Percentiles rank a stretch among this genome's conserved stretches.
Evolutionary conservation across 2,797 vertebrate species (phyloP).

Genomic region (Molossus alvarezi): DNA sequence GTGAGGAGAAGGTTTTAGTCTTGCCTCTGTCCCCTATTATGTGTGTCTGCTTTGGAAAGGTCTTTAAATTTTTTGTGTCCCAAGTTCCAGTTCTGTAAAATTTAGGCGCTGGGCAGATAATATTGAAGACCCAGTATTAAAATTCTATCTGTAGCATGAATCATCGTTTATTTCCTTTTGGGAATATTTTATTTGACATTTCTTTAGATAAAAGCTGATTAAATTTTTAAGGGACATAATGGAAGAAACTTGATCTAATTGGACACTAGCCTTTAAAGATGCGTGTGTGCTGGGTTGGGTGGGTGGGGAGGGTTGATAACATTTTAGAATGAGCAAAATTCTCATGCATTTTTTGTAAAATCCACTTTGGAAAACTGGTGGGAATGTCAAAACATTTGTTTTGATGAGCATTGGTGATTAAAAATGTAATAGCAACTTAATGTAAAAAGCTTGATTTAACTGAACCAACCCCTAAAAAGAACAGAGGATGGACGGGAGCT

Average conservation of each 20-base stretch:
- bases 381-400: slow-evolving; percentile 28
- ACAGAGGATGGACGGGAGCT: neutral
- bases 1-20: neutral
- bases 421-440: slow-evolving; percentile 32
- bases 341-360: slow-evolving; percentile 9
- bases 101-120: slow-evolving; percentile 56
- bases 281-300: neutral
- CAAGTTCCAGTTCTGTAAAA: slow-evolving; percentile 35
- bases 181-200: slow-evolving; percentile 68
- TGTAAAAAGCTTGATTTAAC: slow-evolving; percentile 47
- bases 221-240: slow-evolving; percentile 44
- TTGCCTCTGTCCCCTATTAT: neutral
- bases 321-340: neutral
- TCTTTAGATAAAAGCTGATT: slow-evolving; percentile 68
- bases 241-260: slow-evolving; percentile 52
- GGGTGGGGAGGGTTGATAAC: neutral
- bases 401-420: neutral
- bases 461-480: neutral
- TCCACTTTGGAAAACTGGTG: slow-evolving; percentile 48
- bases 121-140: slow-evolving; percentile 36
- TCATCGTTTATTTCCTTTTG: slow-evolving; percentile 59
- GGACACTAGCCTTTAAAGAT: slow-evolving; percentile 14
- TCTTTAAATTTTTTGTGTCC: slow-evolving; percentile 30
- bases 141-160: slow-evolving; percentile 55
- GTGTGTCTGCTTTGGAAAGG: neutral